Evolutionary conservation across 2,888 invertebrate species (phyloP), one percentile per base, ranked within the genome.

Genomic region (Lasiommata megera): DNA sequence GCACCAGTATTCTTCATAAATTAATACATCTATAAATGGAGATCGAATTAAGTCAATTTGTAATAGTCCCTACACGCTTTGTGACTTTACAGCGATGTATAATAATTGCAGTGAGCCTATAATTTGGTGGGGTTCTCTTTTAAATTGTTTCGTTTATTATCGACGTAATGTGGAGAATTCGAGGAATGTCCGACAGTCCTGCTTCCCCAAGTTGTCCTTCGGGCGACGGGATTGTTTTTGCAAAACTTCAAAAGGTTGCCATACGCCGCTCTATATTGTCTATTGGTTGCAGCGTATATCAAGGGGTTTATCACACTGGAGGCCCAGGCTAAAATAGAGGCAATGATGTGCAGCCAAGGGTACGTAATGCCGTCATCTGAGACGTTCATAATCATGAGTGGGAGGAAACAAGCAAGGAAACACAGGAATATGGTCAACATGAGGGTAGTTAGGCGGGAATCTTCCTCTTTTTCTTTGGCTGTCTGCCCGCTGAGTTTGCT

Each of bases 231-330:
- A 47, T 80, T 87, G 38, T 82, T 88, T 54, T 80, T 80, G 60
- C 87, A 90, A 47, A 87, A 75, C 63, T 82, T 88, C 8, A 93
- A 79, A 17, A 93, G 75, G 68, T 93, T 92, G 2, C 86, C 89
- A 70, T 93, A 93, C 0, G 93, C 93, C 1, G 92, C 91, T 61
- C 93, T 74, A 76, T 97, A 97, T 71, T 96, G 96, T 64, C 96
- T 92, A 80, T 97, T 97, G 67, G 96, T 96, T 6, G 95, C 96
- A 3, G 97, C 97, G 84, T 98, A 98, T 65, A 97, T 96, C 62
- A 97, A 92, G 0, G 97, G 97, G 84, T 98, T 98, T 66, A 97
- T 92, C 51, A 97, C 97, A 60, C 96, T 95, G 0, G 97, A 97
- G 0, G 96, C 95, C 96, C 97, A 98, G 0, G 97, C 96, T 64